phyloP scores from a whole-genome alignment of 2,113 vertebrate species.

The Gasterosteus aculeatus region DNA sequence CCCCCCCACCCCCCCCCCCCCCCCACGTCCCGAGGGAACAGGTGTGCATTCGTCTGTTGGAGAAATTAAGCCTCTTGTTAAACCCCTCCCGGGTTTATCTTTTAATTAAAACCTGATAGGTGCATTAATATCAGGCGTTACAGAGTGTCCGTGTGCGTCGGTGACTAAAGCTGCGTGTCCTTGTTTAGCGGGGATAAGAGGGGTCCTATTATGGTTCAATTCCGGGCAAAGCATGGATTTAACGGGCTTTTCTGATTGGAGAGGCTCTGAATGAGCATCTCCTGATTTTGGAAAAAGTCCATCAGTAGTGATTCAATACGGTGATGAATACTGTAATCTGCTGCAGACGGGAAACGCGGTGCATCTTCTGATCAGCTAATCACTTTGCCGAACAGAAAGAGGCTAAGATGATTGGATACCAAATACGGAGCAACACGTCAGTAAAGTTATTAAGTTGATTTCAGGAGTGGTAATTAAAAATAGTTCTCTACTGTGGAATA shows the following conservation, averaged over 20 bases:
- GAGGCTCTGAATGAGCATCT: slow-evolving; percentile 1
- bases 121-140: slow-evolving; percentile 44
- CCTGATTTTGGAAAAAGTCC: slow-evolving; percentile 27
- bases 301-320: slow-evolving; percentile 33
- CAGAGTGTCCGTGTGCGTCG: slow-evolving; percentile 19
- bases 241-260: slow-evolving; percentile 46
- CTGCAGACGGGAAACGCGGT: slow-evolving; percentile 13
- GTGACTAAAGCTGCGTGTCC: slow-evolving; percentile 35
- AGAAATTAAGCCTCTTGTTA: slow-evolving; percentile 64
- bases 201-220: slow-evolving; percentile 34
- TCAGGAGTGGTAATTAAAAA: neutral
- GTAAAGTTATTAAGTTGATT: neutral
- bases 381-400: slow-evolving; percentile 6
- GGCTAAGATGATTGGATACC: slow-evolving; percentile 17
- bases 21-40: slow-evolving; percentile 56
- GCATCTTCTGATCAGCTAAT: slow-evolving; percentile 34
- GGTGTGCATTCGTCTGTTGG: slow-evolving; percentile 62
- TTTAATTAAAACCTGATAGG: slow-evolving; percentile 73
- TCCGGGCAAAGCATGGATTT: slow-evolving; percentile 43
- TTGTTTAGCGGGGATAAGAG: slow-evolving; percentile 48
- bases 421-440: neutral
- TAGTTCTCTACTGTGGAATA: neutral
- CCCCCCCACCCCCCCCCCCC: slow-evolving; percentile 48
- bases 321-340: slow-evolving; percentile 25
- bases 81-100: slow-evolving; percentile 72